Base-by-base conservation (phyloP, 2,888 invertebrate genomes). In the Agonopterix heracliana region DNA sequence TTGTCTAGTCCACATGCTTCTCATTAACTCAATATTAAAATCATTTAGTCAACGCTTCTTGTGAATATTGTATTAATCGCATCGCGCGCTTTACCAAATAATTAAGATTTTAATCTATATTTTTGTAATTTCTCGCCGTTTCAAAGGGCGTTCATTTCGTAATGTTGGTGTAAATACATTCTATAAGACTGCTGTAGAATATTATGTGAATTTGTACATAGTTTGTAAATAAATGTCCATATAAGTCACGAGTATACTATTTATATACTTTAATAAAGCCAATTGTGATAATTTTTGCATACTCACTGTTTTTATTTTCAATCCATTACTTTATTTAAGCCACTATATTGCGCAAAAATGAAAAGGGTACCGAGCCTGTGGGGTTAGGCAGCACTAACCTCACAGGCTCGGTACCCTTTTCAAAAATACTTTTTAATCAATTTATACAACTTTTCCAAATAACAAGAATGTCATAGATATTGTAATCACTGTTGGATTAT, bases 251-350 rank as follows among this genome's bases (percentile, higher is more conserved):
- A 84, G 85, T 87, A 86, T 87, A 88, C 87, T 87, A 87, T 87
- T 88, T 88, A 88, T 88, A 86, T 88, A 88, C 79, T 86, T 87
- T 86, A 87, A 88, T 87, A 88, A 88, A 88, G 86, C 85, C 85
- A 88, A 26, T 88, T 88, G 88, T 88, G 88, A 88, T 88, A 87
- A 87, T 85, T 87, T 84, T 87, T 87, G 82, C 83, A 86, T 75
- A 78, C 54, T 56, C 57, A 52, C 57, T 68, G 60, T 66, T 76
- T 77, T 74, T 67, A 71, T 78, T 81, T 69, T 59, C 51, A 26
- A 26, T 5, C 26, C 26, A 26, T 26, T 26, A 26, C 14, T 14
- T 26, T 26, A 26, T 26, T 26, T 26, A 26, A 26, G 5, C 1
- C 2, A 26, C 26, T n/a, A n/a, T n/a, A n/a, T n/a, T n/a, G n/a